Base-by-base conservation (phyloP, 1,140 invertebrate genomes). In the Acromyrmex charruanus region DNA sequence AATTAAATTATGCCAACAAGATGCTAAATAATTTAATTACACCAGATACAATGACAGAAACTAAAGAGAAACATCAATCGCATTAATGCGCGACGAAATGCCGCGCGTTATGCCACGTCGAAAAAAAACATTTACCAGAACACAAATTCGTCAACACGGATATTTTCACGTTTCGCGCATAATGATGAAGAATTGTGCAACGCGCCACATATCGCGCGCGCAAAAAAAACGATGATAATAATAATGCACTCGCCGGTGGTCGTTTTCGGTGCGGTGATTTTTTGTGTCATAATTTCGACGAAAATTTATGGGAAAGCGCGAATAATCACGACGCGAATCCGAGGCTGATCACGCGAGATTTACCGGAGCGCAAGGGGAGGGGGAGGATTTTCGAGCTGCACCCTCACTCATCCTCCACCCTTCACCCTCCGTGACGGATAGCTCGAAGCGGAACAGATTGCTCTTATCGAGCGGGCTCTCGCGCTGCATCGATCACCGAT, bases 401-500 rank as follows among this genome's bases (percentile, higher is more conserved):
- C 18, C 77, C 49, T 14, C 53, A 9, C 10, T n/a, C 77, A 35
- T 25, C 65, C 49, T 7, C 31, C 14, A 12, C 51, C 49, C 49
- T 71, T 74, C 39, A 9, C 25, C 39, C 35, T 74, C 4, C 21
- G 61, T 61, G 71, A 77, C 51, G 49, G 72, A 88, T 79, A 88
- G 77, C 49, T 86, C 84, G 75, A 88, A 88, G 66, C 65, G 87
- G 84, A 77, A 85, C 77, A 85, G 87, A 88, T 88, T 84, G 68
- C 80, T 84, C 69, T 84, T 84, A 84, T 75, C 69, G 55, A 75
- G 68, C 80, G 25, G 25, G 25, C 9, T 31, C 25, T 59, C 69
- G 18, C 68, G 80, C 28, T 71, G 55, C 69, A 84, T 84, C 80
- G 80, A 84, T 84, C 80, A 74, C 80, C 69, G 80, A 74, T 75